Evolutionary conservation across 2,797 vertebrate genomes (phyloP), one percentile per base, ranked within the genome.

Genomic region (Rhinogobio ventralis): DNA sequence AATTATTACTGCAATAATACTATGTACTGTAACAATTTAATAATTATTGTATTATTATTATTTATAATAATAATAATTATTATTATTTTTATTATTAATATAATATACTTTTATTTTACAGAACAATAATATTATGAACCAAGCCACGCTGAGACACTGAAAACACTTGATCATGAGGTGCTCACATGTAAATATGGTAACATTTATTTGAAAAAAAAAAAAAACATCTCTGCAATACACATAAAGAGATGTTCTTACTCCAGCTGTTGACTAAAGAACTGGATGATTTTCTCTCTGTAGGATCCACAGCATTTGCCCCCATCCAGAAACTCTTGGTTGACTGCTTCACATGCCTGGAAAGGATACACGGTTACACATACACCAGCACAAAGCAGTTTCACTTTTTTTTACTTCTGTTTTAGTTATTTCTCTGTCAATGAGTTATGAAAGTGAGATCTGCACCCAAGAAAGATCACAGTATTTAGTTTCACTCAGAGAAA

Each of bases 331-430:
- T 99, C 97, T 75, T 95, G 89, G 81, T 94, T 95, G 74, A 97
- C 97, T 75, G 97, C 95, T 89, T 99, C 97, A 96, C 96, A 96
- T 33, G 97, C 98, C 98, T 99, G 75, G 83, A 36, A 91, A 66
- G 82, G 42, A 67, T 10, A 81, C 11, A 67, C 20, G 4, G 36
- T 28, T 17, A 74, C 17, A 66, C 28, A 46, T 19, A 33, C 53
- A 75, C 57, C 45, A 10, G 49, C 46, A 7, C 19, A n/a, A 64
- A 45, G 15, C 9, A 13, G 46, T 15, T 62, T 42, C 6, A 11
- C 23, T 33, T 39, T 23, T 25, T n/a, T 66, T 49, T 36, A 25
- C n/a, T n/a, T 66, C 15, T 14, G 42, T 19, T 49, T 49, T 17
- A 30, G 53, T 64, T 20, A 20, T 46, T 64, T 64, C 75, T 20